Percentiles rank a stretch among this genome's conserved stretches.
Evolutionary conservation across 2,888 invertebrate species (phyloP).

Genomic region (Imbricaverruca yamaguchii): DNA sequence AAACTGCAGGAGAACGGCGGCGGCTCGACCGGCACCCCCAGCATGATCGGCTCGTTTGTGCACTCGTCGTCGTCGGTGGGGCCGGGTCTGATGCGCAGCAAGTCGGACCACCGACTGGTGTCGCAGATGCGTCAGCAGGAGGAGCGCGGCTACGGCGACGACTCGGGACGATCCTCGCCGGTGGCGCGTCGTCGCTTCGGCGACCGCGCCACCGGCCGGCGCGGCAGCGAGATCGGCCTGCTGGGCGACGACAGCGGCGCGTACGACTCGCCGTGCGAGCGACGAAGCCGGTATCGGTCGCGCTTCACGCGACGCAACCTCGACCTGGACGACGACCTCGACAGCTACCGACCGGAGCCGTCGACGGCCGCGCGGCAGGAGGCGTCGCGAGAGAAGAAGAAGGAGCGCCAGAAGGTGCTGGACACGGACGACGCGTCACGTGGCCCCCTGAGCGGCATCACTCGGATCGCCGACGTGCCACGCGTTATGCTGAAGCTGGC

Average conservation of each 20-base stretch:
- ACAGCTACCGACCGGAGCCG: constrained; percentile 55
- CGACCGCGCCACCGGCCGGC: constrained; percentile 42
- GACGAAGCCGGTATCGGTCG: constrained; percentile 48
- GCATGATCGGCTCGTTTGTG: constrained; percentile 26
- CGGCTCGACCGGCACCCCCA: constrained; percentile 27
- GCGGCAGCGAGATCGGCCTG: constrained; percentile 12
- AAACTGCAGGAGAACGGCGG: constrained; percentile 36
- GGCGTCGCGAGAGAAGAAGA: constrained; percentile 32
- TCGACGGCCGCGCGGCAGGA: constrained; percentile 60
- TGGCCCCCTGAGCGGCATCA: constrained; percentile 77
- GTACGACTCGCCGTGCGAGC: constrained; percentile 28
- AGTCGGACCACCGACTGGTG: constrained; percentile 85
- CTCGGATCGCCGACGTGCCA: constrained; percentile 75
- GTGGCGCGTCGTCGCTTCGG: constrained; percentile 70
- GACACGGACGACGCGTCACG: constrained; percentile 81
- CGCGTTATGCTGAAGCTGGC: constrained; percentile 81
- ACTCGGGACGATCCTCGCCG: constrained; percentile 49
- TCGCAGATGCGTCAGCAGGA: constrained; percentile 81
- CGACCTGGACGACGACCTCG: constrained; percentile 32
- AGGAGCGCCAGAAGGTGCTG: constrained; percentile 59
- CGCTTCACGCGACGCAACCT: constrained; percentile 51
- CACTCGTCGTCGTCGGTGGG: constrained; percentile 29
- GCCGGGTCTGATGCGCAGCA: constrained; percentile 74
- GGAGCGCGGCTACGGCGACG: constrained; percentile 54
- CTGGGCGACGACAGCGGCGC: constrained; percentile 27